A percentile compares a stretch with the other conserved stretches of the same genome.
Conservation (phyloP, 2,797 vertebrate species). For the Leptatherina wallacei region DNA sequence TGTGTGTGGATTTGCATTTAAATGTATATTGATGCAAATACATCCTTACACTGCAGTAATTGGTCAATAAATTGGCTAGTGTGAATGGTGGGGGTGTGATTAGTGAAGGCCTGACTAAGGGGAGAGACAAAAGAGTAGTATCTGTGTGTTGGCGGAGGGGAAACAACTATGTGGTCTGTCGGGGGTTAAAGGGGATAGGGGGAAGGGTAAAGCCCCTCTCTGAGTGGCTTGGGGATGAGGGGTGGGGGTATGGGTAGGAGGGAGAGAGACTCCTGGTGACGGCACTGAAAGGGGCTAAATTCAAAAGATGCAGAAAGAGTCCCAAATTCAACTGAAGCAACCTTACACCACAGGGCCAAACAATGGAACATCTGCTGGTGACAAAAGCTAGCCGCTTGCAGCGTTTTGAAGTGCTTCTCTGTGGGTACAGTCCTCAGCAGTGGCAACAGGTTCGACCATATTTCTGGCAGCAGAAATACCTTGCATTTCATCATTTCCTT, state of each 20-base stretch:
- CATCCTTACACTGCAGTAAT: slow-evolving; percentile 43
- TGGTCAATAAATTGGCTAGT: slow-evolving; percentile 53
- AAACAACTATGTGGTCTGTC: slow-evolving; percentile 55
- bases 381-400: slow-evolving; percentile 60
- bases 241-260: not conserved
- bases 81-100: slow-evolving; percentile 48
- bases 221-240: slow-evolving; percentile 55
- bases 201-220: slow-evolving; percentile 62
- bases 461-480: slow-evolving; percentile 6
- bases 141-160: slow-evolving; percentile 23
- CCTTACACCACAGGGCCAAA: slow-evolving; percentile 68
- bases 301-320: slow-evolving; percentile 83
- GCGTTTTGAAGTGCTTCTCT: slow-evolving; percentile 25
- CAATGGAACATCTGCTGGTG: slow-evolving; percentile 82
- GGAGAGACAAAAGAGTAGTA: slow-evolving; percentile 51
- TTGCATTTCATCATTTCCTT: not conserved
- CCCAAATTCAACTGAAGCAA: slow-evolving; percentile 79
- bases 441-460: slow-evolving; percentile 53
- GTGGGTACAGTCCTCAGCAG: slow-evolving; percentile 15
- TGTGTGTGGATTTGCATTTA: slow-evolving; percentile 17
- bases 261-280: slow-evolving; percentile 45
- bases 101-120: slow-evolving; percentile 37
- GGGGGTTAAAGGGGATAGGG: slow-evolving; percentile 69
- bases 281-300: slow-evolving; percentile 69
- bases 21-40: slow-evolving; percentile 53